These are phyloP conservation scores for Vesta saturnalis DNA, from an alignment of 2,888 invertebrate species.

Conservation along the genomic window DNA sequence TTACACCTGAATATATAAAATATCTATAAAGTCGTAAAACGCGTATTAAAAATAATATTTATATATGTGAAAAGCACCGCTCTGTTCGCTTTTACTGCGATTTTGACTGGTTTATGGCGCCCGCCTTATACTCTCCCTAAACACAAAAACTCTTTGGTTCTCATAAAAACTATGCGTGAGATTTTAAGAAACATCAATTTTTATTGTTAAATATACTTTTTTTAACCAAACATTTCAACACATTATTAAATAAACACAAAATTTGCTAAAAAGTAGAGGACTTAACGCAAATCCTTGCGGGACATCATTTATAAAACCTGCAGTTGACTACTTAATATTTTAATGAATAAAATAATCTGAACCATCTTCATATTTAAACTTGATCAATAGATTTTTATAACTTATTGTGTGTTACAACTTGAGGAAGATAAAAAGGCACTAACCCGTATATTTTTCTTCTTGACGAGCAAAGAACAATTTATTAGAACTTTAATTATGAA, in stretches of 20 bases:
- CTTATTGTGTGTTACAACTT: too few species aligned
- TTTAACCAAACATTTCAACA: background rate
- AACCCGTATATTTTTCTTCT: too few species aligned
- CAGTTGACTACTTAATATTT: too few species aligned
- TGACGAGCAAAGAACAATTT: too few species aligned
- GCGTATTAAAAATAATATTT: conserved; percentile 65
- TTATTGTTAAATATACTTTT: background rate
- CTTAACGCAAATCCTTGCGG: background rate
- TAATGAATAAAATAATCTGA: too few species aligned
- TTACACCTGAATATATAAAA: conserved; percentile 64
- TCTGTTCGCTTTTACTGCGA: conserved; percentile 58
- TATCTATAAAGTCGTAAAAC: conserved; percentile 64
- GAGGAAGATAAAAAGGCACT: too few species aligned
- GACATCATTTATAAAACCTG: background rate
- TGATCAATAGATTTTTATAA: too few species aligned
- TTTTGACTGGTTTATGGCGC: conserved; percentile 61
- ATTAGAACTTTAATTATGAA: too few species aligned
- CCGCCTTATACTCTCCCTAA: conserved; percentile 48
- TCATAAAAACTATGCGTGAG: conserved; percentile 24
- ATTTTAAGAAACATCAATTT: conserved; percentile 21
- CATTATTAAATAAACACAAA: too few species aligned
- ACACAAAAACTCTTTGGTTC: conserved; percentile 30
- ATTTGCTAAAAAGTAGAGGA: background rate
- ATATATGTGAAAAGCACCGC: conserved; percentile 62
- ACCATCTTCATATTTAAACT: too few species aligned